Evolutionary conservation across 2,113 vertebrate species (phyloP).

Genomic region (Mirza zaza): DNA sequence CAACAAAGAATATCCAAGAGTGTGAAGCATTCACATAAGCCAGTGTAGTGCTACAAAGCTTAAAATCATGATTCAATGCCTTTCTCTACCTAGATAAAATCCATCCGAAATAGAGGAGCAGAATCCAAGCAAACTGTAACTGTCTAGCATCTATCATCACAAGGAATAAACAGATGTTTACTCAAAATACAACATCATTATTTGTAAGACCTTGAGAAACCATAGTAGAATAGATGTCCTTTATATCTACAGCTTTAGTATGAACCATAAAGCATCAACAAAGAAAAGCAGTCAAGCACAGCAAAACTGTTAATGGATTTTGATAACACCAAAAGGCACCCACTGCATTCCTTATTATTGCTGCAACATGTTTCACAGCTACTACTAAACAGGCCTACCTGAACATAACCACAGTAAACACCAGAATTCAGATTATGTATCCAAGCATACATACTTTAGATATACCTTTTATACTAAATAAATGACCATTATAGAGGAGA

Average conservation of each 20-base stretch:
- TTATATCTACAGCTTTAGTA: conserved; percentile 68
- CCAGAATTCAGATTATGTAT: conserved; percentile 57
- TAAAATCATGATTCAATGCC: neutral
- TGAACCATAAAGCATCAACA: conserved; percentile 75
- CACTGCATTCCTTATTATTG: conserved; percentile 64
- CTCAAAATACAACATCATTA: conserved; percentile 63
- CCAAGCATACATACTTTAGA: conserved; percentile 57
- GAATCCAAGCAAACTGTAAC: conserved; percentile 19
- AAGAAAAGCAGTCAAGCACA: conserved; percentile 78
- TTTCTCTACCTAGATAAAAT: neutral
- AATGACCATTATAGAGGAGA: conserved; percentile 58
- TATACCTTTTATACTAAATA: conserved; percentile 56
- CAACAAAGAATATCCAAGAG: neutral
- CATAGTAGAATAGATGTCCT: conserved; percentile 66
- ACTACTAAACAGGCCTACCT: conserved; percentile 72
- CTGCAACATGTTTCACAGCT: conserved; percentile 75
- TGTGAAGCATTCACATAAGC: neutral
- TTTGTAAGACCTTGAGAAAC: conserved; percentile 61
- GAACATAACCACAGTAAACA: conserved; percentile 64
- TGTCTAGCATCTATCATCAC: conserved; percentile 43
- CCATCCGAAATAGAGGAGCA: rapidly evolving
- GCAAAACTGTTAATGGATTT: conserved; percentile 76
- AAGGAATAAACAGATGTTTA: conserved; percentile 74
- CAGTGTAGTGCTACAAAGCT: rapidly evolving
- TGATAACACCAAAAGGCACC: conserved; percentile 73